Evolutionary conservation across 2,797 vertebrate genomes (phyloP).

Genomic region (Fundulus diaphanus): DNA sequence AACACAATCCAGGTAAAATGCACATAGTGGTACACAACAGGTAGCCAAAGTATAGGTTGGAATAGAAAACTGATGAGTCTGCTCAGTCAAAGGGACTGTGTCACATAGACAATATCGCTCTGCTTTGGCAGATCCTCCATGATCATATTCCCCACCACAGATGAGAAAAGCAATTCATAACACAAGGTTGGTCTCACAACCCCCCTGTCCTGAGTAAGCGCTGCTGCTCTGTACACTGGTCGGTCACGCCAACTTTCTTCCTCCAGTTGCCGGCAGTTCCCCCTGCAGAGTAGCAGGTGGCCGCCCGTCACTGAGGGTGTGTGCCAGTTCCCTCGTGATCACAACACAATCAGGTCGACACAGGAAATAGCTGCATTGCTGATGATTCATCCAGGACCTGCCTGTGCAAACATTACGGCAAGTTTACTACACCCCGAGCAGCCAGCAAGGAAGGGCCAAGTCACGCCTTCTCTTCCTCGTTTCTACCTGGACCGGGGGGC

Average conservation of each 20-base stretch:
- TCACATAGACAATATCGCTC: neutral
- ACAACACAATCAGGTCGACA: conserved; percentile 15
- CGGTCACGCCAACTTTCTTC: too few relatives aligned
- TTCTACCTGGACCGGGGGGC: conserved; percentile 23
- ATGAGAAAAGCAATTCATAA: neutral
- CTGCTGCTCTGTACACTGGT: too few relatives aligned
- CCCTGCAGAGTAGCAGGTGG: conserved; percentile 33
- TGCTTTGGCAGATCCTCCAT: neutral
- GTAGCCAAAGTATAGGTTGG: too few relatives aligned
- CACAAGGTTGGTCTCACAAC: too few relatives aligned
- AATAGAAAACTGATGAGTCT: too few relatives aligned
- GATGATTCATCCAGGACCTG: conserved; percentile 56
- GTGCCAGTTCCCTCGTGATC: conserved; percentile 18
- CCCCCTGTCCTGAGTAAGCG: too few relatives aligned
- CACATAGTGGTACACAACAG: too few relatives aligned
- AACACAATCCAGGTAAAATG: too few relatives aligned
- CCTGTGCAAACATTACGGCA: conserved; percentile 55
- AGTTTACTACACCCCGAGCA: conserved; percentile 17
- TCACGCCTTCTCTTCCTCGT: conserved; percentile 58
- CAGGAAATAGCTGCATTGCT: conserved; percentile 49
- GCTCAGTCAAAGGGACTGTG: too few relatives aligned
- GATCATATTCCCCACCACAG: neutral
- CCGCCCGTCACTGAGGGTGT: neutral
- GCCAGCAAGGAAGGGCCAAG: conserved; percentile 24
- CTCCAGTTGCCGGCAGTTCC: neutral